phyloP scores from a whole-genome alignment of 2,113 vertebrate species.

The Cheilinus undulatus region DNA sequence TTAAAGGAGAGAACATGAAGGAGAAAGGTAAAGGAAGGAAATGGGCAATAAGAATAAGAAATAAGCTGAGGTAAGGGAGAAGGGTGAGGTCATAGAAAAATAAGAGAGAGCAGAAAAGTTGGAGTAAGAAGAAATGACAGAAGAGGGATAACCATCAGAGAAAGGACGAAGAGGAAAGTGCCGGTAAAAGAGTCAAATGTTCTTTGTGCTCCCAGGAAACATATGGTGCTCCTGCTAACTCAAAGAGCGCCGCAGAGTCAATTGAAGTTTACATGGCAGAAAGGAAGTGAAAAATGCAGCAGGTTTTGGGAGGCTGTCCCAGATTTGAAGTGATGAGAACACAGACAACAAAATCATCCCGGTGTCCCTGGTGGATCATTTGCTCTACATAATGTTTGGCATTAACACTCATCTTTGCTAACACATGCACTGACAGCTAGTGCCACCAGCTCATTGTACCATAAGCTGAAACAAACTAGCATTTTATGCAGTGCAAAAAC shows the following conservation, averaged over 20 bases:
- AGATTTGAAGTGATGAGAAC: conserved; percentile 62
- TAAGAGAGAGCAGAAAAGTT: background rate
- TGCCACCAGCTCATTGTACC: background rate
- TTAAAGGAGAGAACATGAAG: background rate
- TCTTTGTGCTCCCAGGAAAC: conserved; percentile 64
- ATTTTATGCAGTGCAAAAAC: conserved; percentile 1
- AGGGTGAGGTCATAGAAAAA: conserved; percentile 6
- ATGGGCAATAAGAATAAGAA: background rate
- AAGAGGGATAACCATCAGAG: conserved; percentile 11
- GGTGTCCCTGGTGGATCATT: conserved; percentile 50
- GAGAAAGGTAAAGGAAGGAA: background rate
- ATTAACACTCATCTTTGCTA: conserved; percentile 40
- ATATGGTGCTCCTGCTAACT: conserved; percentile 70
- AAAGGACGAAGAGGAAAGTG: conserved; percentile 3
- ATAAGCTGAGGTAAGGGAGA: background rate
- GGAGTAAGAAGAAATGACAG: conserved; percentile 3
- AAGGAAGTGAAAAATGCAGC: conserved; percentile 43
- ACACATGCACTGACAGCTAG: conserved; percentile 20
- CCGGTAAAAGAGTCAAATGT: conserved; percentile 55
- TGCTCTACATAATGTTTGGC: conserved; percentile 56
- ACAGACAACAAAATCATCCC: conserved; percentile 48
- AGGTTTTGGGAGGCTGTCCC: conserved; percentile 58
- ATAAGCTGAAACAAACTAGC: background rate
- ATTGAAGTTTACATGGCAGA: conserved; percentile 35
- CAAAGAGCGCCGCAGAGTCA: conserved; percentile 51